phyloP scores from a whole-genome alignment of 2,113 vertebrate genomes.

The Zosterops lateralis region DNA sequence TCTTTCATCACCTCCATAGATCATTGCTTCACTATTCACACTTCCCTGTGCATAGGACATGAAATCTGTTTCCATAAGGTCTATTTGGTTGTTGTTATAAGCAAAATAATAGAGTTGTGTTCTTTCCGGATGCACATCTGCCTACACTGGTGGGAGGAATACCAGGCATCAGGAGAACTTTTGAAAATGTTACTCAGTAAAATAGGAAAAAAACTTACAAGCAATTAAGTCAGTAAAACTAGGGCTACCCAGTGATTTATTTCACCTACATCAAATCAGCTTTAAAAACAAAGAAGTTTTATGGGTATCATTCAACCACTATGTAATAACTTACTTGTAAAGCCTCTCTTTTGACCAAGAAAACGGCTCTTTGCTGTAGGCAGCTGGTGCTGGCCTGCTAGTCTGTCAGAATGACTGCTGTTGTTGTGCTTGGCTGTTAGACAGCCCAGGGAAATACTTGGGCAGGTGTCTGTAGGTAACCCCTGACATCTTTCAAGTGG shows the following conservation, averaged over 20 bases:
- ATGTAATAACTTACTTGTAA: neutral
- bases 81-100: neutral
- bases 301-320: neutral
- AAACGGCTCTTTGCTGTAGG: neutral
- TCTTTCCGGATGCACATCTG: neutral
- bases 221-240: neutral
- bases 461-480: neutral
- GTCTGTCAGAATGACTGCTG: neutral
- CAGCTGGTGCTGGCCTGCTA: neutral
- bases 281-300: neutral
- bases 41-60: neutral
- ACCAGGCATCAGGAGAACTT: neutral
- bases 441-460: neutral
- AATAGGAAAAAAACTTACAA: neutral
- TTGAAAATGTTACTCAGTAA: neutral
- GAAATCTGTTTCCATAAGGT: neutral
- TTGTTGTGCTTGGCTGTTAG: neutral
- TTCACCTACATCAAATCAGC: neutral
- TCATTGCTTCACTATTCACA: neutral
- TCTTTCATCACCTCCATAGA: neutral
- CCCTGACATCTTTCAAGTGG: neutral
- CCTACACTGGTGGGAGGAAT: fast-evolving
- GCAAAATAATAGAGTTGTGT: neutral
- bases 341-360: neutral
- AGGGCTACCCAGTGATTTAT: neutral